phyloP scores from a whole-genome alignment of 30 jellyfish, hydroid and myxozoan genomes.

The Aurelia sp. region DNA sequence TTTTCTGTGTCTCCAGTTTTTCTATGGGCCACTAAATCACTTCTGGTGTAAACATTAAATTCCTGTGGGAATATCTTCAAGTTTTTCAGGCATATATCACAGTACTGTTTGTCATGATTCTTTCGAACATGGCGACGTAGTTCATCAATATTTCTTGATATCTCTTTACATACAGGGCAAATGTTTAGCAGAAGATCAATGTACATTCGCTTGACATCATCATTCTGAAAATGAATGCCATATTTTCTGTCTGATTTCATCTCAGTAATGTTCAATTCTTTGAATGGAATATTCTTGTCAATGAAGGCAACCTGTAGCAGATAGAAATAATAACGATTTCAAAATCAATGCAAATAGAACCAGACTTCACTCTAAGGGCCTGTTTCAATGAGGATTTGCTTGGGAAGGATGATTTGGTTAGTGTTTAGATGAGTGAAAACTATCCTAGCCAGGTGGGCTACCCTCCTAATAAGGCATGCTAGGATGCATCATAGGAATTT shows the following conservation, averaged over 20 bases:
- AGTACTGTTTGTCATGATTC: slow-evolving; percentile 80
- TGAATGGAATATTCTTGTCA: slow-evolving; percentile 47
- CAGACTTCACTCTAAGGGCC: too few species aligned
- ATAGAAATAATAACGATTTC: neutral
- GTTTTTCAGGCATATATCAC: slow-evolving; percentile 85
- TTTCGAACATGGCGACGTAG: slow-evolving; percentile 78
- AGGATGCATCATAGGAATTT: too few species aligned
- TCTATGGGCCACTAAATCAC: slow-evolving; percentile 80
- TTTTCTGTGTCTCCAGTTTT: slow-evolving; percentile 88
- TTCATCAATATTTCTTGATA: slow-evolving; percentile 46
- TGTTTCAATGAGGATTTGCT: too few species aligned
- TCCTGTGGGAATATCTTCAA: slow-evolving; percentile 82
- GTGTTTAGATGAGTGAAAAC: too few species aligned
- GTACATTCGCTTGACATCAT: slow-evolving; percentile 25
- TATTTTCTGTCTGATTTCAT: slow-evolving; percentile 29
- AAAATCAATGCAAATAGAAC: too few species aligned
- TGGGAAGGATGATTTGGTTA: too few species aligned
- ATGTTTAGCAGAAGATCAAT: slow-evolving; percentile 46
- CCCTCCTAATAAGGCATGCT: too few species aligned
- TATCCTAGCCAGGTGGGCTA: too few species aligned
- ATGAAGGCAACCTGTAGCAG: slow-evolving; percentile 72
- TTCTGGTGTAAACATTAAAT: slow-evolving; percentile 65
- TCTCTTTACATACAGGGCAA: slow-evolving; percentile 69
- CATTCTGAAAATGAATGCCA: slow-evolving; percentile 81
- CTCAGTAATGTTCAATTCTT: slow-evolving; percentile 26